Evolutionary conservation across 2,888 invertebrate genomes (phyloP).

Genomic region (Tinea trinotella): DNA sequence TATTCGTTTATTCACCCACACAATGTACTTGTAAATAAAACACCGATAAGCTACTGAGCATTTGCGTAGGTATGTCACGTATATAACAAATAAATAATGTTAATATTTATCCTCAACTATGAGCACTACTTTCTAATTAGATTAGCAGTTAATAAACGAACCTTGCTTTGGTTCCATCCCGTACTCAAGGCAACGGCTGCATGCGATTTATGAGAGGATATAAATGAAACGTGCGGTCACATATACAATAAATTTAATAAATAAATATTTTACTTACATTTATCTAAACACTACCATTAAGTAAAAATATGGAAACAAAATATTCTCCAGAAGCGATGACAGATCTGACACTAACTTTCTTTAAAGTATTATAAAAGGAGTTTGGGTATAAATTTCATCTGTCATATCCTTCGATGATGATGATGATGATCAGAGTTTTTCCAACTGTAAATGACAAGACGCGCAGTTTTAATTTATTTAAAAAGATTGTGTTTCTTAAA

Average conservation of each 20-base stretch:
- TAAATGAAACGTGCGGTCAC: conserved; percentile 39
- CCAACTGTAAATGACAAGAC: too few species aligned
- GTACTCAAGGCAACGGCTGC: conserved; percentile 56
- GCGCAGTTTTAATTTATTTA: too few species aligned
- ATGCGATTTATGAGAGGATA: conserved; percentile 59
- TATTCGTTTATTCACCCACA: not conserved
- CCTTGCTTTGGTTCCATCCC: conserved; percentile 68
- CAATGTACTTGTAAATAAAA: not conserved
- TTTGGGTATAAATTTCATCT: conserved; percentile 18
- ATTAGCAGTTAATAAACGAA: conserved; percentile 44
- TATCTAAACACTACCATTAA: not conserved
- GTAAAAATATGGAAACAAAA: conserved; percentile 19
- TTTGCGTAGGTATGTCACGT: not conserved
- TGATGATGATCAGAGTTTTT: too few species aligned
- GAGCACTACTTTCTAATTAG: conserved; percentile 9
- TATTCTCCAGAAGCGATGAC: conserved; percentile 13
- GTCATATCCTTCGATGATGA: too few species aligned
- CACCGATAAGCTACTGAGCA: not conserved
- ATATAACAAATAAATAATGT: not conserved
- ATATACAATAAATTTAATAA: conserved; percentile 6
- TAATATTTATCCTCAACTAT: not conserved
- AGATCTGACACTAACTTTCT: conserved; percentile 8
- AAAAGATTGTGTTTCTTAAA: too few species aligned
- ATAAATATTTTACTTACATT: not conserved
- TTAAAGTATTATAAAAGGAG: not conserved